These are phyloP conservation scores for Lasiommata megera DNA, from an alignment of 2,888 invertebrate genomes.

Conservation along the genomic window DNA sequence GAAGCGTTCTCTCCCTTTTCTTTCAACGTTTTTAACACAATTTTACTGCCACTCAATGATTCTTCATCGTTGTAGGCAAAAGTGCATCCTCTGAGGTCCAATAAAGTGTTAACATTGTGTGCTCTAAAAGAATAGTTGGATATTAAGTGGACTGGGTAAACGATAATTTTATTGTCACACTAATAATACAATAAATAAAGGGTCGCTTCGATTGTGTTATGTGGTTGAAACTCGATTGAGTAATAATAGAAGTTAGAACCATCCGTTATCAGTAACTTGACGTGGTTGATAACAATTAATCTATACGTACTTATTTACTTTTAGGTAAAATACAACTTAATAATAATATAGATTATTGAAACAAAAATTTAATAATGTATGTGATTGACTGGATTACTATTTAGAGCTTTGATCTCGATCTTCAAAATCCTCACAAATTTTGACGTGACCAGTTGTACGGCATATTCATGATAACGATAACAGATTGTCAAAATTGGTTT, in stretches of 20 bases:
- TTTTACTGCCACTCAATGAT: conserved; percentile 79
- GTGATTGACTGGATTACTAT: no score
- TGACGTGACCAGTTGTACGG: no score
- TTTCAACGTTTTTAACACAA: conserved; percentile 75
- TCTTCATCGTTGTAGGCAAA: conserved; percentile 79
- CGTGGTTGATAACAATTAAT: conserved; percentile 67
- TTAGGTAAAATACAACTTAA: no score
- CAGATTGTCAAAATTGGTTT: no score
- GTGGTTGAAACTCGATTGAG: conserved; percentile 51
- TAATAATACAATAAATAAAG: neutral
- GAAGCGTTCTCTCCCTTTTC: conserved; percentile 82
- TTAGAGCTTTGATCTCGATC: no score
- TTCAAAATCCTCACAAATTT: no score
- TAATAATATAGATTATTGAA: no score
- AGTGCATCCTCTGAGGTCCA: conserved; percentile 80
- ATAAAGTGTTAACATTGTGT: conserved; percentile 78
- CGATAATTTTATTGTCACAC: neutral
- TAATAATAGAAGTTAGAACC: conserved; percentile 54
- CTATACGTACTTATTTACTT: conserved; percentile 53
- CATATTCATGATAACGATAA: no score
- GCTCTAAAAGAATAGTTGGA: no score
- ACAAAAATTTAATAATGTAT: no score
- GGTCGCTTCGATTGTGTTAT: conserved; percentile 38
- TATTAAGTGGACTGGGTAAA: no score
- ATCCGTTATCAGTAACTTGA: conserved; percentile 66